These are phyloP conservation scores for Diachrysia chrysitis DNA, from an alignment of 2,888 invertebrate species.

Conservation along the genomic window DNA sequence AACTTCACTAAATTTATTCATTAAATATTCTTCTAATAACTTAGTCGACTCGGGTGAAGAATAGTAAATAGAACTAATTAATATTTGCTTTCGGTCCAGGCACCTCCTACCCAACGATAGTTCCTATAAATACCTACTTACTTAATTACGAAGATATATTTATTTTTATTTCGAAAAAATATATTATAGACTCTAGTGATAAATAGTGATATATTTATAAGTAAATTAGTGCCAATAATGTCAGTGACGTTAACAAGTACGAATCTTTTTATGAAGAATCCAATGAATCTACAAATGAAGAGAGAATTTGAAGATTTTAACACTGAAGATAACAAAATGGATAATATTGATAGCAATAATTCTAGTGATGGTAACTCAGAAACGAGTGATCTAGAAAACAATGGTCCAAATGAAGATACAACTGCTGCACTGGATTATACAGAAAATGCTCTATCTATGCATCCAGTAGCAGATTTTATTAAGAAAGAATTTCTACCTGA, in stretches of 20 bases:
- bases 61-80: conserved; percentile 17
- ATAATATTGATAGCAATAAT: conserved; percentile 78
- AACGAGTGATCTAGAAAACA: conserved; percentile 82
- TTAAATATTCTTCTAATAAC: too few species aligned
- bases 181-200: conserved; percentile 76
- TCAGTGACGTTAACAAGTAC: conserved; percentile 82
- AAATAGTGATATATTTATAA: conserved; percentile 73
- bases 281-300: conserved; percentile 84
- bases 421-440: conserved; percentile 80
- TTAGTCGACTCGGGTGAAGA: conserved; percentile 68
- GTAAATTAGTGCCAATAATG: conserved; percentile 79
- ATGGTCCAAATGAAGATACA: conserved; percentile 74
- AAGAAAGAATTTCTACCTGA: conserved; percentile 87
- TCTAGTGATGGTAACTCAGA: conserved; percentile 84
- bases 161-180: conserved; percentile 81
- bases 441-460: conserved; percentile 78
- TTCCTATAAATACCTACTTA: conserved; percentile 89
- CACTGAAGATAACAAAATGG: conserved; percentile 76
- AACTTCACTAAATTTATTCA: too few species aligned
- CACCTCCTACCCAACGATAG: conserved; percentile 89
- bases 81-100: conserved; percentile 76
- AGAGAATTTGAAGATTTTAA: conserved; percentile 82
- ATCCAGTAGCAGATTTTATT: conserved; percentile 85
- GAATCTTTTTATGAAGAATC: conserved; percentile 81
- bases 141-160: conserved; percentile 85